Percentiles rank a stretch among this genome's conserved stretches.
Conservation (phyloP, 2,797 vertebrate species). For the Morelia viridis region DNA sequence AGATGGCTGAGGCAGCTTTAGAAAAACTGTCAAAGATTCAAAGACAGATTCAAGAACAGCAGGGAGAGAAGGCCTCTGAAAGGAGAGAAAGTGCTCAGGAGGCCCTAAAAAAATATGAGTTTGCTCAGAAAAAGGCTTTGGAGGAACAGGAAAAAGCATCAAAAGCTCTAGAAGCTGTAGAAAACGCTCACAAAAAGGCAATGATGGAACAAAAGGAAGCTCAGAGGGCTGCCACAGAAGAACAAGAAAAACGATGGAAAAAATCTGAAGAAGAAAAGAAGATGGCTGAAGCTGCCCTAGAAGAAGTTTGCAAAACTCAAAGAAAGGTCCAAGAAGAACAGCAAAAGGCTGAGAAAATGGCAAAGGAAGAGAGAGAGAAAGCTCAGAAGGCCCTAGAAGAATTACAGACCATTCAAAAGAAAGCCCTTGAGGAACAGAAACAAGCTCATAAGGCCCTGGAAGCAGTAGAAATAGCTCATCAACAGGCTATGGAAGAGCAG, state of each 20-base stretch:
- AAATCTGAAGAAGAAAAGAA: slow-evolving; percentile 5
- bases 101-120: background rate
- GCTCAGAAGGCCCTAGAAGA: background rate
- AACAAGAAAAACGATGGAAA: slow-evolving; percentile 1
- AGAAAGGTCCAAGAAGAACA: background rate
- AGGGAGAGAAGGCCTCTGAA: background rate
- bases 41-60: background rate
- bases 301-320: background rate
- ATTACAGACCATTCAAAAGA: background rate
- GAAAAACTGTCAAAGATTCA: slow-evolving; percentile 3
- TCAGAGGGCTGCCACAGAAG: background rate
- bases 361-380: slow-evolving; percentile 17
- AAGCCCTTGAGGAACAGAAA: background rate
- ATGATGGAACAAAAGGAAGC: background rate
- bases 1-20: background rate
- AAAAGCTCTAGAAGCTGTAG: background rate
- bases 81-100: background rate
- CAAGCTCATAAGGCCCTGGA: background rate
- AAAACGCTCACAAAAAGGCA: background rate
- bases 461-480: background rate
- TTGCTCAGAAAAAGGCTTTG: background rate
- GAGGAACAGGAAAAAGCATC: background rate
- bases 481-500: background rate
- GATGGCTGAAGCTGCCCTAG: background rate
- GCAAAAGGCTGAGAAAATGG: background rate